Evolutionary conservation across 2,888 invertebrate genomes (phyloP), one percentile per base, ranked within the genome.

Genomic region (Andricus curvator): DNA sequence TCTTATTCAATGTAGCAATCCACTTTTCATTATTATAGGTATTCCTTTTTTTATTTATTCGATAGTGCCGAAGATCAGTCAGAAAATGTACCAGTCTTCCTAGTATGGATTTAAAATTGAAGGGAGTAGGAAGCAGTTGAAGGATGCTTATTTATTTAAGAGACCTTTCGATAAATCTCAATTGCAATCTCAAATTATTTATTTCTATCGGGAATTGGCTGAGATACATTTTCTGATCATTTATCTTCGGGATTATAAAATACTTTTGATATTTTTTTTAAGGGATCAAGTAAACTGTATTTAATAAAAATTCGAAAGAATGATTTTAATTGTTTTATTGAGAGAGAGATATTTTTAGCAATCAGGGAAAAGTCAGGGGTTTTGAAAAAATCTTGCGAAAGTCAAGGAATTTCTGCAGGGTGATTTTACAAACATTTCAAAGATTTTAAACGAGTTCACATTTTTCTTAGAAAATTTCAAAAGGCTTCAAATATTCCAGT

Each of bases 261-360:
- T 3, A 56, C 9, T 56, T 51, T 51, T 56, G 4, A n/a, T 56
- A n/a, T 56, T 56, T n/a, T 56, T n/a, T 56, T 56, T 17, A 56
- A 56, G 56, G 56, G n/a, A n/a, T 56, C n/a, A 56, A 56, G 9
- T 56, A 56, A n/a, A 56, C 56, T 56, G 56, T 56, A 56, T 56
- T 56, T 56, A 56, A n/a, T 56, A 56, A 56, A 56, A 56, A n/a
- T n/a, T 56, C 56, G 56, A n/a, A 8, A 56, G 56, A n/a, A 56
- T 56, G n/a, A 56, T n/a, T 48, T 1, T 17, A 4, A 17, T 48
- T 17, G 15, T 17, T 17, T 48, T 17, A 48, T 48, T 48, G 4
- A 44, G 41, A 44, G 3, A 33, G 33, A 33, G 2, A 5, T 5
- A 5, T 33, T 33, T 33, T 33, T 33, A 33, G 5, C 5, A 5